phyloP scores from a whole-genome alignment of 2,888 invertebrate species.

The Drosophila paranaensis region DNA sequence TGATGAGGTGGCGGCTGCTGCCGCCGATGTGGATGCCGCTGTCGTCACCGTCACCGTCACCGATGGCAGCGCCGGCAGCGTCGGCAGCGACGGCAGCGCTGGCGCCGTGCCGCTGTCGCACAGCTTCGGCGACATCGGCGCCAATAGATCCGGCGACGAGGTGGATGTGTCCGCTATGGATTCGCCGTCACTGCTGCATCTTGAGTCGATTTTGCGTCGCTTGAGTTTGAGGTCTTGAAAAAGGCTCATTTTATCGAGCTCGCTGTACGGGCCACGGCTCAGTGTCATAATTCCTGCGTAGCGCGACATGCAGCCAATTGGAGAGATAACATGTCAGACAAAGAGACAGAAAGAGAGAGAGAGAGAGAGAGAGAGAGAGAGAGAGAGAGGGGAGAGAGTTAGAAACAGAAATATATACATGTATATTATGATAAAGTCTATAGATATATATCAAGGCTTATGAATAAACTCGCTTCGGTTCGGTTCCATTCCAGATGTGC shows the following conservation, averaged over 20 bases:
- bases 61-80: constrained; percentile 54
- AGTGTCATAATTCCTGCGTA: constrained; percentile 97
- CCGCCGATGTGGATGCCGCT: constrained; percentile 56
- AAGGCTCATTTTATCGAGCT: constrained; percentile 99
- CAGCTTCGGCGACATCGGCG: constrained; percentile 93
- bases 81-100: constrained; percentile 68
- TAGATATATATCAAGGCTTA: neutral
- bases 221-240: constrained; percentile 99
- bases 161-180: constrained; percentile 97
- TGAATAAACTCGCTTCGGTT: neutral
- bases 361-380: neutral
- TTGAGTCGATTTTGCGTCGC: constrained; percentile 98
- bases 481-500: neutral
- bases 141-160: constrained; percentile 94
- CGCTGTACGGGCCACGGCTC: constrained; percentile 97
- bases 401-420: neutral
- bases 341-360: neutral
- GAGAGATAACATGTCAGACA: neutral
- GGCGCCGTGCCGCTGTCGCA: constrained; percentile 85
- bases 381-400: neutral
- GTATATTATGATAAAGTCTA: neutral
- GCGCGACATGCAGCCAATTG: too few relatives aligned
- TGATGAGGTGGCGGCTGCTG: constrained; percentile 40
- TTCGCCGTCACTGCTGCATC: constrained; percentile 98
- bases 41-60: constrained; percentile 48